phyloP scores from a whole-genome alignment of 1,140 invertebrate genomes.

The Drosophila watanabei region DNA sequence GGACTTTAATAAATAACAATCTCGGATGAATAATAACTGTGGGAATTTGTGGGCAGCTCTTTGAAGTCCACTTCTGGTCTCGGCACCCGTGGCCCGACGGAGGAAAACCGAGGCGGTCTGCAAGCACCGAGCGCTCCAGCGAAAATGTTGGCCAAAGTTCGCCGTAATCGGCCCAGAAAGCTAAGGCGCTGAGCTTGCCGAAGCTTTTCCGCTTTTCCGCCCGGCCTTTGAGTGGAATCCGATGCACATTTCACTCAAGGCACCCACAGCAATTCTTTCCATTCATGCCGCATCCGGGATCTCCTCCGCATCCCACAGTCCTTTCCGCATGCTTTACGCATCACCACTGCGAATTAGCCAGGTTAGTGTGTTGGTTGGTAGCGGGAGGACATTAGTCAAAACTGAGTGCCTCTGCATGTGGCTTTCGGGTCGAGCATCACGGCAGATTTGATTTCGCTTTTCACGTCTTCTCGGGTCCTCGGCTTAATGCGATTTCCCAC shows the following conservation, averaged over 20 bases:
- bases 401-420: constrained; percentile 26
- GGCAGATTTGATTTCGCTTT: constrained; percentile 57
- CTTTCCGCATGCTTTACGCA: constrained; percentile 44
- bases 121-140: constrained; percentile 58
- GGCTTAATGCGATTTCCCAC: constrained; percentile 56
- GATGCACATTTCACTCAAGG: constrained; percentile 27
- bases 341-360: constrained; percentile 67
- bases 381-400: constrained; percentile 36
- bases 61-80: constrained; percentile 45
- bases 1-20: constrained; percentile 37
- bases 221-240: constrained; percentile 20
- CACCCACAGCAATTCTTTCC: constrained; percentile 50
- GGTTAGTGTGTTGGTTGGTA: constrained; percentile 42
- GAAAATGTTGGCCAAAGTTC: constrained; percentile 70
- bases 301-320: no score
- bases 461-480: constrained; percentile 8
- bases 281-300: constrained; percentile 39
- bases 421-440: constrained; percentile 22
- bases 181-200: constrained; percentile 39
- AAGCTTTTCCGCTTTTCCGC: constrained; percentile 44
- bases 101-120: constrained; percentile 48
- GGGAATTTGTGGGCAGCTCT: constrained; percentile 23
- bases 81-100: constrained; percentile 18
- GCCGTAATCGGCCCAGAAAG: constrained; percentile 38
- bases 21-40: constrained; percentile 61